Percentiles rank a stretch among this genome's conserved stretches.
phyloP scores from a whole-genome alignment of 2,797 vertebrate species.

The Macropodus opercularis region DNA sequence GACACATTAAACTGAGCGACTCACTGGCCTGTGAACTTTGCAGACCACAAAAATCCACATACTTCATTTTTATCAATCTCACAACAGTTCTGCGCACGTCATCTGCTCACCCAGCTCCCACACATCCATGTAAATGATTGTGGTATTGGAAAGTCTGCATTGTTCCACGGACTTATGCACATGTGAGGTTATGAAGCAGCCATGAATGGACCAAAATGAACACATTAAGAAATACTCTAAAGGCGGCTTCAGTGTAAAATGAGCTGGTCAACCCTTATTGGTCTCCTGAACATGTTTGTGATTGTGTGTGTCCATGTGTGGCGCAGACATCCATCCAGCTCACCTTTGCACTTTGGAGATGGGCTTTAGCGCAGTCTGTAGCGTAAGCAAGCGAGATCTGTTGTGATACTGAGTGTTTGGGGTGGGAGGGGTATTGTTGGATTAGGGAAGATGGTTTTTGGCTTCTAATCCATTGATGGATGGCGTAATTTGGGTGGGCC shows the following conservation, averaged over 20 bases:
- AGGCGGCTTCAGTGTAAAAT: too few relatives aligned
- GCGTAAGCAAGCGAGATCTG: slow-evolving; percentile 31
- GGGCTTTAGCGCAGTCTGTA: slow-evolving; percentile 18
- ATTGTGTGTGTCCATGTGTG: slow-evolving; percentile 13
- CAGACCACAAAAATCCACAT: slow-evolving; percentile 20
- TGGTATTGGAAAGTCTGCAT: slow-evolving; percentile 64
- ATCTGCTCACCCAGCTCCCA: slow-evolving; percentile 57
- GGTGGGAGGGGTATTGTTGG: slow-evolving; percentile 46
- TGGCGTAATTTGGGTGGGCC: slow-evolving; percentile 72
- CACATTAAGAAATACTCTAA: too few relatives aligned
- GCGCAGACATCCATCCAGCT: slow-evolving; percentile 9
- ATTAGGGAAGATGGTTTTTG: slow-evolving; percentile 64
- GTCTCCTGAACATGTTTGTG: slow-evolving; percentile 12
- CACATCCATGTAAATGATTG: slow-evolving; percentile 48
- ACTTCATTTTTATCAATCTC: slow-evolving; percentile 17
- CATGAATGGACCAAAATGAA: slow-evolving; percentile 7
- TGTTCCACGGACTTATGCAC: slow-evolving; percentile 29
- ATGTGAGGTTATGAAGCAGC: slow-evolving; percentile 26
- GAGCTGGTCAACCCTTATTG: not conserved
- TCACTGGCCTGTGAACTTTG: slow-evolving; percentile 19
- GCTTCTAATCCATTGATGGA: slow-evolving; percentile 75
- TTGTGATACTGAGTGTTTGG: slow-evolving; percentile 58
- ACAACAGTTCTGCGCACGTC: slow-evolving; percentile 20
- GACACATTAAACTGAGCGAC: slow-evolving; percentile 29
- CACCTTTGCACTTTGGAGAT: slow-evolving; percentile 51